These are phyloP conservation scores for Rhingia campestris DNA, from an alignment of 2,888 invertebrate species.

Conservation along the genomic window DNA sequence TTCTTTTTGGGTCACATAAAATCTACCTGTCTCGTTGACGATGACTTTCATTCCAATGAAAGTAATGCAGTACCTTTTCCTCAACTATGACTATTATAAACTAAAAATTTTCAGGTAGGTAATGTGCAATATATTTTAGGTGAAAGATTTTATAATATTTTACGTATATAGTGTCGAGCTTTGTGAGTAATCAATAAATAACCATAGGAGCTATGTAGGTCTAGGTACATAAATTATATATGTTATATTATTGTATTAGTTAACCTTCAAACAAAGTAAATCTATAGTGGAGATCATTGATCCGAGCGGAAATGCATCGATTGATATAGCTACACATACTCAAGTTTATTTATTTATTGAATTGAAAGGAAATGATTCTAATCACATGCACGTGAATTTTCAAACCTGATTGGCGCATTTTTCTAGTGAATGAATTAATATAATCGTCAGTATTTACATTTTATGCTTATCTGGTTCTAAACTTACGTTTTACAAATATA, in stretches of 20 bases:
- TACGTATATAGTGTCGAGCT: no score
- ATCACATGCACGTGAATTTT: constrained; percentile 4
- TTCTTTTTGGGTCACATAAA: no score
- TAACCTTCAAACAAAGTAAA: constrained; percentile 23
- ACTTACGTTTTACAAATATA: constrained; percentile 10
- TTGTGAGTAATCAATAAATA: no score
- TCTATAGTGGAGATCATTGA: constrained; percentile 32
- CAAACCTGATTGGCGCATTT: constrained; percentile 12
- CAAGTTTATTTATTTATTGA: background rate
- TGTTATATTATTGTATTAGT: background rate
- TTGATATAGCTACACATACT: background rate
- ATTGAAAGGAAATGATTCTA: constrained; percentile 11
- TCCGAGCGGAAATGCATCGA: constrained; percentile 2
- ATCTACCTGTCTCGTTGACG: no score
- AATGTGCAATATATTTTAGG: no score
- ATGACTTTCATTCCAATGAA: no score
- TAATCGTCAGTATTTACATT: constrained; percentile 6
- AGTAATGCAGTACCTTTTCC: no score
- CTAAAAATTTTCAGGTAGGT: no score
- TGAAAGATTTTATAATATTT: no score
- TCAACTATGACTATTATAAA: no score
- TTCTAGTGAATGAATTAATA: constrained; percentile 52
- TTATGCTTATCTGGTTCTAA: constrained; percentile 13
- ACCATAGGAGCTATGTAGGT: no score
- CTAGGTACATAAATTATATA: no score